Base-by-base conservation (phyloP, 2,113 vertebrate species). In the Mionectes macconnelli region DNA sequence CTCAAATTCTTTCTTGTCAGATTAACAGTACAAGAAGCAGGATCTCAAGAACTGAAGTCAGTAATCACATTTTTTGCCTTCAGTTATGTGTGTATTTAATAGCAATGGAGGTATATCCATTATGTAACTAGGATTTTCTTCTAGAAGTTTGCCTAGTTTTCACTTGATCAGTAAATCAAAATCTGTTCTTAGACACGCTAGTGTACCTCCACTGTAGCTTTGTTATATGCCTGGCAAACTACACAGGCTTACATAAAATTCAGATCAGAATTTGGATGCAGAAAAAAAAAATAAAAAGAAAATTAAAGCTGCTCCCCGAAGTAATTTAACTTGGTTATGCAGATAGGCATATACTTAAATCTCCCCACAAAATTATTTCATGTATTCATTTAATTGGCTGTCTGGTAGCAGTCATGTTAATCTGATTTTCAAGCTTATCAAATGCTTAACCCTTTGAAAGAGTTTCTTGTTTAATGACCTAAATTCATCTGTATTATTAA, bases 371-470 rank as follows among this genome's bases (percentile, higher is more conserved):
- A 79, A 90, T 64, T 76, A 42, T 88, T 92, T n/a, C 22, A 82
- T 72, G 49, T 60, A 55, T 40, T 79, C 14, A 42, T 76, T 91
- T 93, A 92, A 94, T 79, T 96, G 60, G 35, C 39, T 95, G 39
- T 84, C 82, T 96, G 80, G 45, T 95, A 84, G 72, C 73, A 86
- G 75, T 33, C 33, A 80, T 27, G 37, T 73, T 94, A 94, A 94
- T 84, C 56, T 93, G 59, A 92, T 96, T 95, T 80, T 75, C 35
- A 84, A 80, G 53, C 35, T 91, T 87, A 72, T 39, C 3, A 19
- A 93, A 87, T 70, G 17, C 78, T 83, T 93, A 93, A 93, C 60
- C 50, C 56, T 94, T 90, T 96, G 56, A 78, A 93, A 82, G 39
- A 33, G 2, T 82, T 86, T 79, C 31, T 79, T 83, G 28, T 37